Base-by-base conservation (phyloP, 1,140 invertebrate species). In the Drosophila santomea region DNA sequence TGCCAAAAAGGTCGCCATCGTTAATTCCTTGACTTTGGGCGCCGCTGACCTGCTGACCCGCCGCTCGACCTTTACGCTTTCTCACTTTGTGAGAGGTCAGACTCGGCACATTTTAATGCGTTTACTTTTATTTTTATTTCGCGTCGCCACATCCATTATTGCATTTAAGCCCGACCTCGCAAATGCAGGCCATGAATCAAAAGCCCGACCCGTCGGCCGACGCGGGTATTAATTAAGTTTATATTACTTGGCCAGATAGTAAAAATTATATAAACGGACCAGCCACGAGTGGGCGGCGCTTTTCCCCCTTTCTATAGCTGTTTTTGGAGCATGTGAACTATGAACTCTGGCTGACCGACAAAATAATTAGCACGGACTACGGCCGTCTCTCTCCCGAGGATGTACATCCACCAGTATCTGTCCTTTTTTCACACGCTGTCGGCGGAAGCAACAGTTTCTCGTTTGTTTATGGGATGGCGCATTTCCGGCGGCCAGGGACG, bases 391-490 rank as follows among this genome's bases (percentile, higher is more conserved):
- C 12, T 35, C 8, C 1, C 38, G 1, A 41, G 50, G 47, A 8
- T 36, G 15, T 47, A 12, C 23, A 12, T 39, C 38, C 38, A 39
- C 1, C 38, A 17, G 54, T 23, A 55, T 23, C 11, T 47, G 28
- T 48, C 35, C 28, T 38, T 50, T 51, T 32, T 54, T 44, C 45
- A 52, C 39, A 52, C 47, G 48, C 64, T 55, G 64, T 20, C 20
- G 62, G 55, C 82, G 85, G 80, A 90, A 89, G 85, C 80, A 88
- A 88, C 85, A 88, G 80, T 88, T 89, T 89, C 80, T 74, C 66
- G 78, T 89, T 84, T 88, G 76, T 84, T 80, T 89, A 71, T 90
- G 75, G 58, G 60, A 59, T 41, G 55, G 59, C 57, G 67, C 66
- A 41, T 55, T 77, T 88, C 73, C 76, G 76, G 48, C 62, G 38